Conservation (phyloP, 2,113 vertebrate genomes). For the Heptranchias perlo region DNA sequence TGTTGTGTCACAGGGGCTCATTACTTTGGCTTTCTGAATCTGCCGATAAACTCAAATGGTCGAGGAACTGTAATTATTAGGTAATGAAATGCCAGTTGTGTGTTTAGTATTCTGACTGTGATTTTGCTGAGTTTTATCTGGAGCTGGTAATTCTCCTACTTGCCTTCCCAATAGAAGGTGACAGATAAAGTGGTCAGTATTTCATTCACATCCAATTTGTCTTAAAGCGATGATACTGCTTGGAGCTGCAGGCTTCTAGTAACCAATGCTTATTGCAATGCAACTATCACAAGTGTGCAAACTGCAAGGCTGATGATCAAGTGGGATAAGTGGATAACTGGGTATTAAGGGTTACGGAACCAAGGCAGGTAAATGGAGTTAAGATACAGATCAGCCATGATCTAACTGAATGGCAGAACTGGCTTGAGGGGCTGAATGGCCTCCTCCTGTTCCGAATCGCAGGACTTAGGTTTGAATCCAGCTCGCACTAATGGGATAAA, state of each 20-base stretch:
- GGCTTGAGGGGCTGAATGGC: too few relatives aligned
- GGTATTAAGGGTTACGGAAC: too few relatives aligned
- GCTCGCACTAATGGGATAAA: background rate
- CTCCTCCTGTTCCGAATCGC: background rate
- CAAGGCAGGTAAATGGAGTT: too few relatives aligned
- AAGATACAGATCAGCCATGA: too few relatives aligned
- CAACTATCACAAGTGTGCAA: too few relatives aligned
- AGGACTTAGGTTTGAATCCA: background rate
- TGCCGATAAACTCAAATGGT: background rate
- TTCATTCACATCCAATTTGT: background rate
- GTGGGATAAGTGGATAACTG: too few relatives aligned
- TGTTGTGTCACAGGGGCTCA: background rate
- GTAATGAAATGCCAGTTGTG: background rate
- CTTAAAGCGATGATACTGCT: background rate
- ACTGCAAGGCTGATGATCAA: background rate
- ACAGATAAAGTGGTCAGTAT: background rate
- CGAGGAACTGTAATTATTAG: background rate
- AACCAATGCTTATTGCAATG: background rate
- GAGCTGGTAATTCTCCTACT: background rate
- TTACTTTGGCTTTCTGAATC: background rate
- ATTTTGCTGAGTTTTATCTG: background rate
- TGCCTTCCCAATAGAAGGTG: background rate
- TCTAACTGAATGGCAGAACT: too few relatives aligned
- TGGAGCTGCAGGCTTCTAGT: background rate
- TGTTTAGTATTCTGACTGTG: constrained; percentile 2